Evolutionary conservation across 1,140 invertebrate species (phyloP).

Genomic region (Drosophila hydei): DNA sequence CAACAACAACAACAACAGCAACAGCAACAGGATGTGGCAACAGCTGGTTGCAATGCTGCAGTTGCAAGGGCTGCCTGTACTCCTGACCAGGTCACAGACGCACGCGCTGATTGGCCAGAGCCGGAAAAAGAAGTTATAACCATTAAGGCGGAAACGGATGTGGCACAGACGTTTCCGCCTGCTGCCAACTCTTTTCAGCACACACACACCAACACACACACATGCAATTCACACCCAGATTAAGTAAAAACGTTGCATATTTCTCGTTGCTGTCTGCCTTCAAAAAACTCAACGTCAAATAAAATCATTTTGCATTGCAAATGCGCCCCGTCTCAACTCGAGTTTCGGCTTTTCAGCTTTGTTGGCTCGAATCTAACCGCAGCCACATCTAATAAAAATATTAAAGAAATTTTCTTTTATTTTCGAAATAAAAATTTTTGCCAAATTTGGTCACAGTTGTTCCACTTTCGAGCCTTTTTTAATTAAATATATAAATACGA

Average conservation of each 20-base stretch:
- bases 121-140: slow-evolving; percentile 80
- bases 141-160: slow-evolving; percentile 78
- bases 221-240: slow-evolving; percentile 44
- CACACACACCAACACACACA: neutral
- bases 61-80: slow-evolving; percentile 26
- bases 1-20: slow-evolving; percentile 45
- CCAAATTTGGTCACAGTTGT: slow-evolving; percentile 26
- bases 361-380: slow-evolving; percentile 53
- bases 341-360: slow-evolving; percentile 1
- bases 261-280: slow-evolving; percentile 35
- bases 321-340: slow-evolving; percentile 27
- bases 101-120: slow-evolving; percentile 71
- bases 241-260: slow-evolving; percentile 44
- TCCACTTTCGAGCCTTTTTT: slow-evolving; percentile 48
- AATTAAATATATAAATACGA: slow-evolving; percentile 59
- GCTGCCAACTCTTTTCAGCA: slow-evolving; percentile 29
- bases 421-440: neutral
- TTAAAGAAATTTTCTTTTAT: slow-evolving; percentile 47
- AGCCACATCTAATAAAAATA: slow-evolving; percentile 73
- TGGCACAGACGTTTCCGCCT: slow-evolving; percentile 74
- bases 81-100: slow-evolving; percentile 57
- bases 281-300: slow-evolving; percentile 46
- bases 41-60: slow-evolving; percentile 52
- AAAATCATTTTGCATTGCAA: slow-evolving; percentile 73
- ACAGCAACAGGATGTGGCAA: slow-evolving; percentile 47